Percentiles rank a stretch among this genome's conserved stretches.
Conservation (phyloP, 2,113 vertebrate genomes). For the Nothoprocta perdicaria region DNA sequence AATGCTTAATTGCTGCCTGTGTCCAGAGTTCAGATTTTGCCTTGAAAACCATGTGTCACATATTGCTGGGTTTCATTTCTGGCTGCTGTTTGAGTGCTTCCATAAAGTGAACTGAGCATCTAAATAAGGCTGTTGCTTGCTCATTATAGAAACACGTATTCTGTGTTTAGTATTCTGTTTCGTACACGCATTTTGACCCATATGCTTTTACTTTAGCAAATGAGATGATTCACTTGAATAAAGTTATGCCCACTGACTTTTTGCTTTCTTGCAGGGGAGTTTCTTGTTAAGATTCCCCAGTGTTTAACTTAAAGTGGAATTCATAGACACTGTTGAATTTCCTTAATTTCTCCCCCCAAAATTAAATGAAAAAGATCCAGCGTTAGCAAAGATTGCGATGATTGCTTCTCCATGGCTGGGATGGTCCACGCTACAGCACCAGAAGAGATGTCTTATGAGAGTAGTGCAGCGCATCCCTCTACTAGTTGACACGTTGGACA, state of each 20-base stretch:
- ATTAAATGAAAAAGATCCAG: background rate
- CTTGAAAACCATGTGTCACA: background rate
- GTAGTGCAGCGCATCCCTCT: background rate
- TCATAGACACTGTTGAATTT: background rate
- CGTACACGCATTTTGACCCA: background rate
- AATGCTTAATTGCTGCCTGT: constrained; percentile 34
- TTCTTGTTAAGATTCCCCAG: background rate
- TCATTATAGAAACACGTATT: background rate
- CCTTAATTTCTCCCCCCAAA: background rate
- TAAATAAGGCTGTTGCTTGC: background rate
- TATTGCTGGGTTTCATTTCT: background rate
- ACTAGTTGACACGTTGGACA: accelerated
- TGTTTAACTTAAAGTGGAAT: background rate
- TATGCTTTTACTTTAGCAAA: background rate
- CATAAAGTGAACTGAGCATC: background rate
- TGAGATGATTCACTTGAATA: background rate
- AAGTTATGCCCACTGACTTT: background rate
- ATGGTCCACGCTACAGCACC: background rate
- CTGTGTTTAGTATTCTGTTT: background rate
- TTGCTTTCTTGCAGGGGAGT: background rate
- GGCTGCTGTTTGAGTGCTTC: background rate
- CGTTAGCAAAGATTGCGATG: background rate
- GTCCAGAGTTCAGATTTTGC: background rate
- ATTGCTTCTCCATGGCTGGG: background rate
- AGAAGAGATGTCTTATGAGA: background rate